Conservation (phyloP, 2,888 invertebrate species). For the Catocala sponsa region DNA sequence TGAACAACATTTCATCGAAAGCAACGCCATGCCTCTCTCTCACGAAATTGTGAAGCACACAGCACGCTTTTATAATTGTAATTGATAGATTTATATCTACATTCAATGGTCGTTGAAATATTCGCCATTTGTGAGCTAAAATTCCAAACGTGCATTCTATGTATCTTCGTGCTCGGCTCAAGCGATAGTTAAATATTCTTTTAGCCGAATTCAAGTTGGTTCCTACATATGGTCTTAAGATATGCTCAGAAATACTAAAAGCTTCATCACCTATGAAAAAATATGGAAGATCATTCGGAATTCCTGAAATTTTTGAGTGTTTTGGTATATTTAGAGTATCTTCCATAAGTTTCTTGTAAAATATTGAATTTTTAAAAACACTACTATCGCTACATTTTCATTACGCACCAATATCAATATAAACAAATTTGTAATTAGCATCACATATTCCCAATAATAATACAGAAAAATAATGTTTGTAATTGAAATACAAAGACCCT, state of each 20-base stretch:
- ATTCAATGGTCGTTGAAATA: slow-evolving; percentile 25
- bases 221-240: slow-evolving; percentile 18
- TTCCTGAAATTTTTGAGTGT: slow-evolving; percentile 18
- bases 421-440: no score
- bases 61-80: slow-evolving; percentile 21
- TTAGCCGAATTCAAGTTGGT: slow-evolving; percentile 22
- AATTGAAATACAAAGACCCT: no score
- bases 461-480: no score
- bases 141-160: slow-evolving; percentile 28
- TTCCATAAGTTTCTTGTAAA: no score
- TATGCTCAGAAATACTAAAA: slow-evolving; percentile 19
- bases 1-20: slow-evolving; percentile 23
- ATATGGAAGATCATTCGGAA: slow-evolving; percentile 23
- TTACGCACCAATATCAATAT: slow-evolving; percentile 5
- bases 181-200: slow-evolving; percentile 26
- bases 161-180: slow-evolving; percentile 22
- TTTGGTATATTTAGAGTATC: slow-evolving; percentile 8
- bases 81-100: slow-evolving; percentile 22
- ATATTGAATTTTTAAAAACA: no score
- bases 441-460: no score
- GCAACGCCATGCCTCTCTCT: slow-evolving; percentile 16
- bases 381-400: background rate
- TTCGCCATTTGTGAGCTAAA: slow-evolving; percentile 25
- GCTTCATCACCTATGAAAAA: slow-evolving; percentile 3
- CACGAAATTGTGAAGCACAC: slow-evolving; percentile 21